phyloP scores from a whole-genome alignment of 2,888 invertebrate species.

The Napeogenes sylphis region DNA sequence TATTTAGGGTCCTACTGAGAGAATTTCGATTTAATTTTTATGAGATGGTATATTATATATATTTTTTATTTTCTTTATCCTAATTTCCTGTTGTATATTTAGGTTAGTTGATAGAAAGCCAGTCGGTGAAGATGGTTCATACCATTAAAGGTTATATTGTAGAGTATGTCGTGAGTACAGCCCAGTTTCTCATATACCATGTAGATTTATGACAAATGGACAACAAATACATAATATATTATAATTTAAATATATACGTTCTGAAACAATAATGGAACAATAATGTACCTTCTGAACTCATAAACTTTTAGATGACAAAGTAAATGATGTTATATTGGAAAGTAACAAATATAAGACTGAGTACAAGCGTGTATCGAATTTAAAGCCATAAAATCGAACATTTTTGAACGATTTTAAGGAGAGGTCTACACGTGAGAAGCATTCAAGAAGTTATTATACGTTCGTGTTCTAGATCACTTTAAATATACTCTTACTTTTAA shows the following conservation, averaged over 20 bases:
- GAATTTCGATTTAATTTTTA: too few relatives aligned
- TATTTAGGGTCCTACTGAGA: neutral
- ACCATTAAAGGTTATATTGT: neutral
- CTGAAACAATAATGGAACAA: too few relatives aligned
- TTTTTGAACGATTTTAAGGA: constrained; percentile 20
- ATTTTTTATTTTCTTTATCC: too few relatives aligned
- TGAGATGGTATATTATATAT: too few relatives aligned
- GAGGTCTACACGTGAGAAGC: constrained; percentile 16
- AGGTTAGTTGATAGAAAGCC: neutral
- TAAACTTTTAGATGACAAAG: neutral
- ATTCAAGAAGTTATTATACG: constrained; percentile 13
- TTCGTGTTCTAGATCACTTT: constrained; percentile 20
- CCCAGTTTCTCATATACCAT: neutral
- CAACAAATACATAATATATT: too few relatives aligned
- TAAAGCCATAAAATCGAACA: constrained; percentile 12
- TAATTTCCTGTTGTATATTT: neutral
- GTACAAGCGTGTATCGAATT: constrained; percentile 19
- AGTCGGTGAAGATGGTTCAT: neutral
- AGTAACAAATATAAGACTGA: constrained; percentile 6
- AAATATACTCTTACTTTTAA: constrained; percentile 28
- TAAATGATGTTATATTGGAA: constrained; percentile 11
- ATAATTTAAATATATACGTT: too few relatives aligned
- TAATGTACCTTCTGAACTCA: too few relatives aligned
- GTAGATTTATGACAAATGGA: too few relatives aligned
- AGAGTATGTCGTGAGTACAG: neutral